Evolutionary conservation across 2,113 vertebrate genomes (phyloP).

Genomic region (Zosterops hypoxanthus): DNA sequence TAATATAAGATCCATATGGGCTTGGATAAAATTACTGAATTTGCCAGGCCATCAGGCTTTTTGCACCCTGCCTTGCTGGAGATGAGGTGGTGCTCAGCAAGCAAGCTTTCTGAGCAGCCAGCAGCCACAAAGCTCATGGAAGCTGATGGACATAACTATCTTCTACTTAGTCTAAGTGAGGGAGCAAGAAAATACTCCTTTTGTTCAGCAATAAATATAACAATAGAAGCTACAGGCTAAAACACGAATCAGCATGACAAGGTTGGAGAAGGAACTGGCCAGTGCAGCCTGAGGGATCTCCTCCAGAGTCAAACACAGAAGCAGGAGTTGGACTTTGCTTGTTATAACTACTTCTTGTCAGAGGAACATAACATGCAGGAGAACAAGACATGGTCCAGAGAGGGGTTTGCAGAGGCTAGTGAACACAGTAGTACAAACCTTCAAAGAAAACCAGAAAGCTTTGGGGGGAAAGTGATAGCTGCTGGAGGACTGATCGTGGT

Average conservation of each 20-base stretch:
- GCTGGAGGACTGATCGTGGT: not conserved
- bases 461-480: not conserved
- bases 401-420: not conserved
- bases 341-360: not conserved
- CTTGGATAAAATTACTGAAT: not conserved
- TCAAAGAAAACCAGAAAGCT: not conserved
- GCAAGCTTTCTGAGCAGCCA: not conserved
- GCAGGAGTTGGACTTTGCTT: not conserved
- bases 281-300: not conserved
- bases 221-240: constrained; percentile 55
- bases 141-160: not conserved
- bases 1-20: not conserved
- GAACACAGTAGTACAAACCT: not conserved
- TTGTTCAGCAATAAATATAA: constrained; percentile 51
- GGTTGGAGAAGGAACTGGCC: constrained; percentile 25
- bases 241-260: constrained; percentile 24
- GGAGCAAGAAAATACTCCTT: constrained; percentile 3
- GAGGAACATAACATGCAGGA: not conserved
- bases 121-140: not conserved
- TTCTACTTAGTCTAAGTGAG: not conserved
- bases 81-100: not conserved
- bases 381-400: not conserved
- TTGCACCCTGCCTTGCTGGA: not conserved
- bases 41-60: not conserved
- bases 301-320: constrained; percentile 8